phyloP scores from a whole-genome alignment of 1,140 invertebrate genomes.

The Bombus haemorrhoidalis region DNA sequence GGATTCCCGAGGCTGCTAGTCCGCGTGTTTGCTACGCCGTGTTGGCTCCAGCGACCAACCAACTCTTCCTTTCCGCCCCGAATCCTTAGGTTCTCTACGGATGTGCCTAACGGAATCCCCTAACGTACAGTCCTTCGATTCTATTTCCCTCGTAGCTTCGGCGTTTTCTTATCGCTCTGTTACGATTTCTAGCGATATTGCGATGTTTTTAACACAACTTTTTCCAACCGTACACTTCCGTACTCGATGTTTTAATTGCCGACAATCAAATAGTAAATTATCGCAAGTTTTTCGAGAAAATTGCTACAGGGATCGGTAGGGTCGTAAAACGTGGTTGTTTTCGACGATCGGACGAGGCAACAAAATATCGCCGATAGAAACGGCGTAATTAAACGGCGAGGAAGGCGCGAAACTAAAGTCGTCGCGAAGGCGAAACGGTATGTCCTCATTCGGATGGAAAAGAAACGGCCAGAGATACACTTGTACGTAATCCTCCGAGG shows the following conservation, averaged over 20 bases:
- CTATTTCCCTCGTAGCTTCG: constrained; percentile 1
- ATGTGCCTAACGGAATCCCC: too few species aligned
- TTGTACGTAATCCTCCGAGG: constrained; percentile 24
- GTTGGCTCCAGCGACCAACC: neutral
- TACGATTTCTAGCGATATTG: neutral
- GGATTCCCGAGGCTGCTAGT: too few species aligned
- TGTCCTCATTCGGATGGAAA: constrained; percentile 29
- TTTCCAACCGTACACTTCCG: neutral
- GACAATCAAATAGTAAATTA: constrained; percentile 27
- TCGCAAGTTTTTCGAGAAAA: neutral
- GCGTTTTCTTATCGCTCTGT: neutral
- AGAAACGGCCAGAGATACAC: constrained; percentile 14
- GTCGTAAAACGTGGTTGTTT: neutral
- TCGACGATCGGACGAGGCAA: neutral
- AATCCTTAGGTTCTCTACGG: neutral
- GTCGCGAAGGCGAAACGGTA: neutral
- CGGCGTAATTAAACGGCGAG: constrained; percentile 32
- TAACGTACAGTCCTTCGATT: constrained; percentile 17
- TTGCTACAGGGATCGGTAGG: neutral
- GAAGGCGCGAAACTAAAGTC: constrained; percentile 31
- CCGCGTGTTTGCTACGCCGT: neutral
- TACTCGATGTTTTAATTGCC: neutral
- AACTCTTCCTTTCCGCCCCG: constrained; percentile 1
- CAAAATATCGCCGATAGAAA: constrained; percentile 1
- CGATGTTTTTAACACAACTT: neutral